A percentile compares a stretch with the other conserved stretches of the same genome.
Conservation (phyloP, 2,797 vertebrate species). For the Eupleurogrammus muticus region DNA sequence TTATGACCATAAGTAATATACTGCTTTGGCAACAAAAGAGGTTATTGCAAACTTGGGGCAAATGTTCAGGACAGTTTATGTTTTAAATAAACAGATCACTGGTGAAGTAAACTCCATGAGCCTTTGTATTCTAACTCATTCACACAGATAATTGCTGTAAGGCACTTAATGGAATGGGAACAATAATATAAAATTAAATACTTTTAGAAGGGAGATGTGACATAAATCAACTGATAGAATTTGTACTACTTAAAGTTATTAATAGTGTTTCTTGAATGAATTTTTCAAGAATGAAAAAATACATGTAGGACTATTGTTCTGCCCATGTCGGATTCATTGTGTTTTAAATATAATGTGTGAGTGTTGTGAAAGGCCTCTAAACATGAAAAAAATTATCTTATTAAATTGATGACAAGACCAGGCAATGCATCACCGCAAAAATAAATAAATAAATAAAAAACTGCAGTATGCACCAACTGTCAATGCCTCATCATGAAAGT, state of each 20-base stretch:
- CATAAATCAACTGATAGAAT: neutral
- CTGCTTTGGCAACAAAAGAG: conserved; percentile 52
- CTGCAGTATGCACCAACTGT: neutral
- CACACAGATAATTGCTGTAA: neutral
- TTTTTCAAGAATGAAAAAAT: too few relatives aligned
- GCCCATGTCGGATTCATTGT: neutral
- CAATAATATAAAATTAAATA: neutral
- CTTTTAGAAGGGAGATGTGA: neutral
- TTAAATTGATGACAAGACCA: neutral
- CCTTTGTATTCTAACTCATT: neutral
- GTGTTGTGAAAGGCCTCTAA: too few relatives aligned
- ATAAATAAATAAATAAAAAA: neutral
- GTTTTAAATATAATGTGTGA: too few relatives aligned
- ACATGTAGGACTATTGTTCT: neutral
- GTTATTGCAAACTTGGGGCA: conserved; percentile 38
- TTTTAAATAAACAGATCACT: conserved; percentile 33
- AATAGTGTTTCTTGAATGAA: neutral
- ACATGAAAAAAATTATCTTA: too few relatives aligned
- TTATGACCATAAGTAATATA: conserved; percentile 56
- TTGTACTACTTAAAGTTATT: neutral
- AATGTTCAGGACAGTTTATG: conserved; percentile 26
- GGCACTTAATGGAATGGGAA: neutral
- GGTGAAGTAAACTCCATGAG: conserved; percentile 31
- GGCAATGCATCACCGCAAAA: neutral
- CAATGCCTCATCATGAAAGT: neutral